Evolutionary conservation across 2,888 invertebrate genomes (phyloP), one percentile per base, ranked within the genome.

Genomic region (Megaustenia siamemsis): DNA sequence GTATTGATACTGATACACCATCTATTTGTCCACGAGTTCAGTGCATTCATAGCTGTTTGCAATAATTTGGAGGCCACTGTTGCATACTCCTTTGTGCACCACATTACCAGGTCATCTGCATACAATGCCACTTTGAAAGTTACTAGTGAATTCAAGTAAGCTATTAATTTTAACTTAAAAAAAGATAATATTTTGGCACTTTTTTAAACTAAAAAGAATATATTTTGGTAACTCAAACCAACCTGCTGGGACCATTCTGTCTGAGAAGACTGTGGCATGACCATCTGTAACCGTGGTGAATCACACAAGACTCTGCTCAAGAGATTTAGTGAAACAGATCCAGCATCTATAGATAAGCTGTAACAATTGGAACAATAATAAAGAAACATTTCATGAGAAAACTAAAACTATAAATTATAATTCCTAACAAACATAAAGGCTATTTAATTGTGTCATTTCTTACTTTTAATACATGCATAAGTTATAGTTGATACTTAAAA

Each of bases 231-330:
- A n/a, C n/a, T n/a, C n/a, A n/a, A n/a, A 18, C 40, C 66, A 18
- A 83, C 83, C 60, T 69, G 60, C 10, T 78, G 38, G 18, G 69
- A 43, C 78, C 77, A 78, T 35, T 83, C 83, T 49, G 83, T 83
- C 63, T 83, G 83, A 35, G 83, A 83, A 21, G 83, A 83, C 71
- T 83, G 83, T 8, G 83, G 83, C 3, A 75, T 49, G n/a, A 83
- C 71, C 49, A 82, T 82, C 35, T 82, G 82, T 24, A 71, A 60
- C 43, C 53, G n/a, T 21, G 75, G 75, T 24, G 82, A 82, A 28
- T 82, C 82, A 24, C 10, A 21, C n/a, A 71, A 18, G 18, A 24
- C 45, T 38, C 53, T 82, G 75, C 82, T 73, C 40, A 71, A 45
- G 24, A 81, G 66, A 60, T 21, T 60, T 6, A 60, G 24, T 32